A percentile compares a stretch with the other conserved stretches of the same genome.
Evolutionary conservation across 2,888 invertebrate species (phyloP).

Genomic region (Bimastos eiseni): DNA sequence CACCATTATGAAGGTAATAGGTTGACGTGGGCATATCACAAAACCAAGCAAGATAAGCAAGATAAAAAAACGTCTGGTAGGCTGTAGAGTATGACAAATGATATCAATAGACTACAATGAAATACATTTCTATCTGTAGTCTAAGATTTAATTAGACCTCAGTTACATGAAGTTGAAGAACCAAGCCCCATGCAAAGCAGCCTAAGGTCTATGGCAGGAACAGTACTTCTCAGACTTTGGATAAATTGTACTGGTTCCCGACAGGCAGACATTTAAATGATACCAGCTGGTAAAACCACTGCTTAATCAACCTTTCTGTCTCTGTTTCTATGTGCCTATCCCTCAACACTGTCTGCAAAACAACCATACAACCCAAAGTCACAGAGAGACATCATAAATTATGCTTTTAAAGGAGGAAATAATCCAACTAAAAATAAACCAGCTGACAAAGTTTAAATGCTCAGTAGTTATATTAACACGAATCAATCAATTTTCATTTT

Average conservation of each 20-base stretch:
- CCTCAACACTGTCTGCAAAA: not conserved
- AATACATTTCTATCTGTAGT: not conserved
- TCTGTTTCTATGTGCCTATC: not conserved
- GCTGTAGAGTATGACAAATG: not conserved
- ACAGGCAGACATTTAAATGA: too few relatives aligned
- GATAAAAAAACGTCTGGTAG: not conserved
- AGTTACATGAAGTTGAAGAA: not conserved
- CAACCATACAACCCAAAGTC: not conserved
- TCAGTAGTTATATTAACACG: too few relatives aligned
- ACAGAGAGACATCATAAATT: not conserved
- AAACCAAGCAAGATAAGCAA: not conserved
- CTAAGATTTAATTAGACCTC: not conserved
- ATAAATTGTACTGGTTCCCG: too few relatives aligned
- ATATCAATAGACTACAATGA: not conserved
- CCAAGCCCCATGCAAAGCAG: not conserved
- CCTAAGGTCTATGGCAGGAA: not conserved
- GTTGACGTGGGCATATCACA: not conserved
- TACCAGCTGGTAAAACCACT: too few relatives aligned
- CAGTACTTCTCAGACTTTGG: not conserved
- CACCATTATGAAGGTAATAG: not conserved
- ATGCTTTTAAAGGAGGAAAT: not conserved
- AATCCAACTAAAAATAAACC: not conserved
- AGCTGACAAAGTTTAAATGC: not conserved
- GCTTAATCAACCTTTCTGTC: not conserved
- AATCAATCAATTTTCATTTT: too few relatives aligned